Conservation (phyloP, 1,140 invertebrate genomes). For the Eumeta japonica region DNA sequence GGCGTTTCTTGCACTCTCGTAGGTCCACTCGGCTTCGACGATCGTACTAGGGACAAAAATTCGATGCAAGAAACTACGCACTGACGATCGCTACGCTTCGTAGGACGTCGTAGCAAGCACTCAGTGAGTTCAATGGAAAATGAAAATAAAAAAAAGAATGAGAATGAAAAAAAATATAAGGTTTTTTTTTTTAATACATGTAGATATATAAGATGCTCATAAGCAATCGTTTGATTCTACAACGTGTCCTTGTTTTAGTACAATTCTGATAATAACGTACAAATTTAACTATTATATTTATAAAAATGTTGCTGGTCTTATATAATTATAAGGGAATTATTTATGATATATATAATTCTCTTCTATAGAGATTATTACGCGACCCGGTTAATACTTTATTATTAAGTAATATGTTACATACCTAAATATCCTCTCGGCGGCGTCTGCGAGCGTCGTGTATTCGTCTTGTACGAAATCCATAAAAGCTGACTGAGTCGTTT, state of each 20-base stretch:
- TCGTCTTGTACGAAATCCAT: conserved; percentile 75
- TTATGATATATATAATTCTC: conserved; percentile 1
- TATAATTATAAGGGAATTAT: too few relatives aligned
- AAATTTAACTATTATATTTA: too few relatives aligned
- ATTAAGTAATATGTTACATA: conserved; percentile 15
- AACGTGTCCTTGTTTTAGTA: too few relatives aligned
- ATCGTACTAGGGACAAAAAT: conserved; percentile 69
- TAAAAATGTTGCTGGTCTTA: too few relatives aligned
- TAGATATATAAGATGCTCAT: too few relatives aligned
- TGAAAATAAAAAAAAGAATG: conserved; percentile 4
- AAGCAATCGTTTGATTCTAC: too few relatives aligned
- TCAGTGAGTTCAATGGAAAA: too few relatives aligned
- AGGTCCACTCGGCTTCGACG: conserved; percentile 71
- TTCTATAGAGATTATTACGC: background rate
- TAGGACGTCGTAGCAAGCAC: too few relatives aligned
- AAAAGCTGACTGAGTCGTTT: conserved; percentile 77
- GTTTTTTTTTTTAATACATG: too few relatives aligned
- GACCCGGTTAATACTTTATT: background rate
- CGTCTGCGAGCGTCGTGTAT: conserved; percentile 69
- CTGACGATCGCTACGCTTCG: too few relatives aligned
- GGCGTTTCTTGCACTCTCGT: conserved; percentile 61
- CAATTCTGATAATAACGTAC: too few relatives aligned
- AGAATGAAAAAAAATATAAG: conserved; percentile 6
- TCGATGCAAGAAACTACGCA: too few relatives aligned
- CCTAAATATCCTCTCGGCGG: conserved; percentile 68